Evolutionary conservation across 1,140 invertebrate species (phyloP).

Genomic region (Paraescarpia echinospica): DNA sequence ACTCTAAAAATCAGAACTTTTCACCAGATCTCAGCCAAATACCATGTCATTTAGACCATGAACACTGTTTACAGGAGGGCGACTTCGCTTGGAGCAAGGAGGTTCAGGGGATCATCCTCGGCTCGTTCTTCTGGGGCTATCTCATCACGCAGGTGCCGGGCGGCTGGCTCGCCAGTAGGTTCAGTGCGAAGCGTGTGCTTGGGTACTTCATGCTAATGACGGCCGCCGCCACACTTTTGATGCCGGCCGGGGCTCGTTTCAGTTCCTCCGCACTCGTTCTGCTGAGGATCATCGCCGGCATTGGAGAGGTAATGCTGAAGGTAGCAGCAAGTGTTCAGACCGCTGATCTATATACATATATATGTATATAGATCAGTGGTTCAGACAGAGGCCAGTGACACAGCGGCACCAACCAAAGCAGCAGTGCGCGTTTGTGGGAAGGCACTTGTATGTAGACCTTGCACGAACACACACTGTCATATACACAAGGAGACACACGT

Average conservation of each 20-base stretch:
- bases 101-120: slow-evolving; percentile 52
- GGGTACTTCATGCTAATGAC: slow-evolving; percentile 76
- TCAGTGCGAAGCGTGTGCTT: slow-evolving; percentile 76
- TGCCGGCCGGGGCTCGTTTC: slow-evolving; percentile 69
- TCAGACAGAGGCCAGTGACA: no score
- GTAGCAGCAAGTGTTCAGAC: slow-evolving; percentile 8
- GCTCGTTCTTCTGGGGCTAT: slow-evolving; percentile 59
- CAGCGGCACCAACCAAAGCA: no score
- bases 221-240: slow-evolving; percentile 75
- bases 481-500: no score
- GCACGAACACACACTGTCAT: no score
- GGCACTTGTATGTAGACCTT: no score
- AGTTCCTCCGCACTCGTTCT: slow-evolving; percentile 70
- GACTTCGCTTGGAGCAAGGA: slow-evolving; percentile 53
- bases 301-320: slow-evolving; percentile 71
- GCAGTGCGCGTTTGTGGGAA: no score
- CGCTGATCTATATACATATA: no score
- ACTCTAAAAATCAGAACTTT: no score
- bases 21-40: no score
- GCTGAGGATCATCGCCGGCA: slow-evolving; percentile 77
- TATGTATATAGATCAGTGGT: no score
- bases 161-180: slow-evolving; percentile 57
- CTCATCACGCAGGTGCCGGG: slow-evolving; percentile 56
- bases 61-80: slow-evolving; percentile 44
- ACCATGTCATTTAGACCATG: background rate